Evolutionary conservation across 2,797 vertebrate species (phyloP), one percentile per base, ranked within the genome.

Genomic region (Neostethus bicornis): DNA sequence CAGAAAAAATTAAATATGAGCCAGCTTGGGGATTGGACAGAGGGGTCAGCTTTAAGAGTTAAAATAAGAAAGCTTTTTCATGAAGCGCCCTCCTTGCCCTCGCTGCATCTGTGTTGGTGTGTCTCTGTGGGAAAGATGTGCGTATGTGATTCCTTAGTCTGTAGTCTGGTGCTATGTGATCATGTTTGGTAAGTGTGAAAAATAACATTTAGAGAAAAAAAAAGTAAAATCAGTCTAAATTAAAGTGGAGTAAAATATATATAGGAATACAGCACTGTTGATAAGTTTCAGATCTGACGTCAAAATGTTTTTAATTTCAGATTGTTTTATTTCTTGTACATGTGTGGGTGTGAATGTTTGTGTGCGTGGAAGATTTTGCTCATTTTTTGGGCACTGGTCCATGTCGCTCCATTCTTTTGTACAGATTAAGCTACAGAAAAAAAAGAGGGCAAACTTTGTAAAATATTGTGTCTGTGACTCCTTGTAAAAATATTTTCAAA

Each of bases 401-500:
- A 84, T 85, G 86, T 91, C 73, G 87, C 92, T 94, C 90, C 92
- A 91, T 93, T 94, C 89, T 96, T 95, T 97, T 97, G 94, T 97
- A 97, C 93, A 96, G 93, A 91, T 88, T 86, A 95, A 93, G 91
- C 93, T 93, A 61, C 69, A 72, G 86, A 84, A 86, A 86, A 87
- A 76, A 65, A 32, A 93, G 91, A 90, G 91, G 89, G 91, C 93
- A 95, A 94, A 91, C 93, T 99, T 99, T 98, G 96, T 98, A 99
- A 96, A 95, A 97, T 96, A 98, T 92, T 62, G 94, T 97, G 96
- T 90, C 96, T 95, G 97, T 98, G 96, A 98, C 94, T 98, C 95
- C 96, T 97, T 99, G 96, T 99, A 99, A 98, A n/a, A 96, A 99
- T 98, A 99, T 98, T 98, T 98, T 98, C 96, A 97, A 97, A 98